A percentile compares a stretch with the other conserved stretches of the same genome.
These are phyloP conservation scores for Pollenia amentaria DNA, from an alignment of 2,888 invertebrate genomes.

Conservation along the genomic window DNA sequence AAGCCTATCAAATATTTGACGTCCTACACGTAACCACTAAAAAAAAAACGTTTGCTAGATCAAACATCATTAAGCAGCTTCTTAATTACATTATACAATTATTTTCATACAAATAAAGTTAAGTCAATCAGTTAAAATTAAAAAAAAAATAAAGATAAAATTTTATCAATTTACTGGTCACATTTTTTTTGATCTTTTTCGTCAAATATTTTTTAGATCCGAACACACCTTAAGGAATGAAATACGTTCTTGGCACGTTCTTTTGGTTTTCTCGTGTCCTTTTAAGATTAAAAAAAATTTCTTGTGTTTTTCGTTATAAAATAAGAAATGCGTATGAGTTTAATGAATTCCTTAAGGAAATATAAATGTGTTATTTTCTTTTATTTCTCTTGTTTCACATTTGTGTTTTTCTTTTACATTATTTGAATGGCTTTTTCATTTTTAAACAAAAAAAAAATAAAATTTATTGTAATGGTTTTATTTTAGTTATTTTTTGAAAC, in stretches of 20 bases:
- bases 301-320: neutral
- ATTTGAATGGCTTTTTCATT: constrained; percentile 36
- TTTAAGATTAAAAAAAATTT: neutral
- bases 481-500: neutral
- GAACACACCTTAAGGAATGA: too few relatives aligned
- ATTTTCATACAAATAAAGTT: too few relatives aligned
- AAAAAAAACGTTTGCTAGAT: too few relatives aligned
- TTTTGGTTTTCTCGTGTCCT: constrained; percentile 3
- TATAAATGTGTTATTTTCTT: constrained; percentile 40
- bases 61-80: too few relatives aligned
- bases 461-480: neutral
- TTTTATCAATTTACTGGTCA: too few relatives aligned
- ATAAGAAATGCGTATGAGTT: constrained; percentile 45
- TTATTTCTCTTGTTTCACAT: constrained; percentile 4
- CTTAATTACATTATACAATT: too few relatives aligned
- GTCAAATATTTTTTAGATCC: too few relatives aligned
- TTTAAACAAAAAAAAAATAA: constrained; percentile 15
- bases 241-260: neutral
- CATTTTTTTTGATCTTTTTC: too few relatives aligned
- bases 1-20: too few relatives aligned
- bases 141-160: too few relatives aligned
- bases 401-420: constrained; percentile 10
- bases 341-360: constrained; percentile 47
- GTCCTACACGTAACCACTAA: too few relatives aligned
- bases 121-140: too few relatives aligned